Conservation (phyloP, 1,140 invertebrate genomes). For the Monomorium pharaonis region DNA sequence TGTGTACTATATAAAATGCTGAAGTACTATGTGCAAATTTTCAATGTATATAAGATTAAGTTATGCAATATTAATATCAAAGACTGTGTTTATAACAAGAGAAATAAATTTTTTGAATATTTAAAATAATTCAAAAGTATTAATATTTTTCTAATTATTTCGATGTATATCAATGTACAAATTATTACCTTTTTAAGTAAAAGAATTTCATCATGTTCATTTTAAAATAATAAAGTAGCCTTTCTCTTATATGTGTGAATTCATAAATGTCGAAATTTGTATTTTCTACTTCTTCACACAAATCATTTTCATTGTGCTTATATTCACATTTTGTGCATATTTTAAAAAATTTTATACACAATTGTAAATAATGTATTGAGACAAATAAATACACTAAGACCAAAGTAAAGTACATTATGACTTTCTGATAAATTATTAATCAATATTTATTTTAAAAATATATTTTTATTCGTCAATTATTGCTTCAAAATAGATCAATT, state of each 20-base stretch:
- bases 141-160: background rate
- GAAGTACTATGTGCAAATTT: background rate
- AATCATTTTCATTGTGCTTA: background rate
- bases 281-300: background rate
- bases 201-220: background rate
- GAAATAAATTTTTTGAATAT: background rate
- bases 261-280: background rate
- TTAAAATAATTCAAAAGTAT: background rate
- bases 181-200: too few relatives aligned
- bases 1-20: background rate
- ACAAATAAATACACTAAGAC: background rate
- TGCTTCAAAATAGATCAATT: background rate
- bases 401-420: slow-evolving; percentile 11
- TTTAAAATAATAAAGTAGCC: background rate
- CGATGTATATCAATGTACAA: too few relatives aligned
- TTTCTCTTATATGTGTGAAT: background rate
- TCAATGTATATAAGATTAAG: background rate
- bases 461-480: background rate
- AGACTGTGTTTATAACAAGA: background rate
- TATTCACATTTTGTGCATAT: background rate
- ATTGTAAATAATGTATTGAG: background rate
- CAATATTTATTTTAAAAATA: background rate
- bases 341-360: background rate
- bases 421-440: background rate
- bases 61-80: background rate